Evolutionary conservation across 2,113 vertebrate species (phyloP).

Genomic region (Callipepla squamata): DNA sequence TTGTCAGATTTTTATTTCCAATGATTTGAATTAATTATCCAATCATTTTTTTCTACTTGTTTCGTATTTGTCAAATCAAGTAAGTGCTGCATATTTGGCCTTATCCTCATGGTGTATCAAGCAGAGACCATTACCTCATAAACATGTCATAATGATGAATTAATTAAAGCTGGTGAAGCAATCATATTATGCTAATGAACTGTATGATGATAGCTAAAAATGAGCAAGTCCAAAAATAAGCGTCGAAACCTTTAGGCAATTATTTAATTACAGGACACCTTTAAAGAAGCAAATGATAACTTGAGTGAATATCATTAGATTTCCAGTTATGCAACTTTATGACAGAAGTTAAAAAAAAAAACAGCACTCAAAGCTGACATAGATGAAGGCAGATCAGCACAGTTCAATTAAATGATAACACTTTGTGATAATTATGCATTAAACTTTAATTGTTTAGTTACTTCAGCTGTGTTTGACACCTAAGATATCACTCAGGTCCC

Average conservation of each 20-base stretch:
- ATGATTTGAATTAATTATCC: neutral
- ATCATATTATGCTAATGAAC: constrained; percentile 15
- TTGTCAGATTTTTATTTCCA: neutral
- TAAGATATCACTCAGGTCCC: neutral
- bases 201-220: constrained; percentile 28
- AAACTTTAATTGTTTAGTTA: neutral
- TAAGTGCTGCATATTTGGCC: neutral
- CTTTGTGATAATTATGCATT: neutral
- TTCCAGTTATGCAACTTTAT: neutral
- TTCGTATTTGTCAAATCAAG: neutral
- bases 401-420: neutral
- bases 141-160: neutral
- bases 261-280: constrained; percentile 29
- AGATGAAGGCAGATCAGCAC: neutral
- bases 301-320: neutral
- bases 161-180: constrained; percentile 2
- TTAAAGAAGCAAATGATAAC: neutral
- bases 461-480: neutral
- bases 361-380: neutral
- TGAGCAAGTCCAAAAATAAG: constrained; percentile 28
- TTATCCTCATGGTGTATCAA: neutral
- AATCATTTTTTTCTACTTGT: neutral
- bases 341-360: neutral
- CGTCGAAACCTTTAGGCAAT: neutral
- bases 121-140: constrained; percentile 3